Evolutionary conservation across 2,888 invertebrate genomes (phyloP), one percentile per base, ranked within the genome.

Genomic region (Gerosis bhagava): DNA sequence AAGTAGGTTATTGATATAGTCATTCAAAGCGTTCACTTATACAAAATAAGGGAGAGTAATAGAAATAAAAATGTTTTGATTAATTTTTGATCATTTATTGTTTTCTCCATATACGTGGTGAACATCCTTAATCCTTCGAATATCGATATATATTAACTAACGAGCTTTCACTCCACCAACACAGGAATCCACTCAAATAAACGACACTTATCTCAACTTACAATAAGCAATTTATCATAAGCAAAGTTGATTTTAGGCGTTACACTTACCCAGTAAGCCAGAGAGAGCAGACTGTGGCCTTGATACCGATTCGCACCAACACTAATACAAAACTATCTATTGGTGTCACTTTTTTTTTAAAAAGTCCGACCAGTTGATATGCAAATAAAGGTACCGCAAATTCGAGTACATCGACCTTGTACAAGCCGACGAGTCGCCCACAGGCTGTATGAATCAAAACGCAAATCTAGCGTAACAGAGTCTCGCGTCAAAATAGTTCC

Each of bases 151-250:
- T n/a, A 57, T 53, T 54, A 56, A 59, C 57, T 59, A 62, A 57
- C 62, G 54, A 72, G 77, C 87, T 87, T 86, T 87, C 87, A 75
- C 83, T 80, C 60, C 63, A 62, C 70, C 67, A 70, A 88, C 87
- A 83, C 70, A 75, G 75, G 77, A 83, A 84, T 78, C 75, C 82
- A 82, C 82, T 84, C 82, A 78, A 75, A 70, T 65, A 70, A 58
- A 66, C 70, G 70, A 78, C 77, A 84, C 82, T 81, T 84, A 86
- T 84, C 86, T 76, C 69, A 69, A n/a, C 70, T 65, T 65, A 87
- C 86, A 87, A 86, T 87, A 76, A 80, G 67, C 77, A 77, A 87
- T 88, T 82, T 83, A 87, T 87, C 87, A 84, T 81, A 78, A 70
- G 64, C 64, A 58, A 62, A 65, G 75, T 78, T 76, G 74, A 78